Evolutionary conservation across 2,888 invertebrate genomes (phyloP), one percentile per base, ranked within the genome.

Genomic region (Rotaria socialis): DNA sequence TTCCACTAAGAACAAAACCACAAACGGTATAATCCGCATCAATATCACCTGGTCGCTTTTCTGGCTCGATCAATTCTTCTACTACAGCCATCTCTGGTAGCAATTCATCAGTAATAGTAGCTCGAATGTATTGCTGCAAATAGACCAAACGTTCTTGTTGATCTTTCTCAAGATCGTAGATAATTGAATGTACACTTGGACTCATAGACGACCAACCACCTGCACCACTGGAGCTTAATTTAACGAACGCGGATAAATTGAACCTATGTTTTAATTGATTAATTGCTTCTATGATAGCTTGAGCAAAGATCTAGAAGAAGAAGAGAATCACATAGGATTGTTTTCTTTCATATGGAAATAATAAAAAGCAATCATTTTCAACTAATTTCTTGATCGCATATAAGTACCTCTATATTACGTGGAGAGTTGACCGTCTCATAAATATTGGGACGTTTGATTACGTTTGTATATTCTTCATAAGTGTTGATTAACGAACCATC

Each of bases 41-140:
- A 67, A 67, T 67, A 67, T 67, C 67, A 67, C 67, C 67, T 5
- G 67, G 35, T 14, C 67, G 67, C 35, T 67, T 67, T 67, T 35
- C 35, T 16, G 67, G 67, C 16, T 67, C 35, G 16, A 67, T 35
- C 27, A 67, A 35, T 67, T 67, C 67, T 35, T 67, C 67, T 6
- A 67, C n/a, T 8, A 67, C 67, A 16, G 27, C 67, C 3, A 67
- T 4, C 3, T 7, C 5, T 16, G 67, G 67, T 35, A 67, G 35
- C 7, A 10, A n/a, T 67, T 67, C 14, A 35, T 35, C 67, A 35
- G 35, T 14, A 7, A 67, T 14, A 35, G 6, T n/a, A 3, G 3
- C 35, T 16, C 35, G 8, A n/a, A 67, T n/a, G 27, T 60, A 60
- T 24, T 60, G n/a, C n/a, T 27, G n/a, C 27, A 60, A 60, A 60